Evolutionary conservation across 2,888 invertebrate species (phyloP).

Genomic region (Heliconius sara): DNA sequence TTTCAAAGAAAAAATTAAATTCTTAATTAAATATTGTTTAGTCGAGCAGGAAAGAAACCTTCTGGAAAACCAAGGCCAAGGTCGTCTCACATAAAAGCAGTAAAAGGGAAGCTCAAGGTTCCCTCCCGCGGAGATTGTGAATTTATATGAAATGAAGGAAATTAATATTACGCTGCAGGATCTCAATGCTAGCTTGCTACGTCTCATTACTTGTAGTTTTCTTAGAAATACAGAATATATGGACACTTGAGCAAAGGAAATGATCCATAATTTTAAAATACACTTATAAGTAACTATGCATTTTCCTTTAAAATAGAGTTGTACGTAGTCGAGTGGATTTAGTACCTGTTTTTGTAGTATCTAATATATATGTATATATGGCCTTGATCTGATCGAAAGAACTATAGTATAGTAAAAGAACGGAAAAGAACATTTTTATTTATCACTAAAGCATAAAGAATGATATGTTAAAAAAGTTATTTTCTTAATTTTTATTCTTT

Average conservation of each 20-base stretch:
- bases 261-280: slow-evolving; percentile 13
- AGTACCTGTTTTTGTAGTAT: background rate
- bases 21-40: background rate
- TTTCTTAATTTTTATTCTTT: too few species aligned
- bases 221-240: slow-evolving; percentile 5
- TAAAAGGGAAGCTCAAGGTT: slow-evolving; percentile 68
- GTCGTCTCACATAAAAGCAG: slow-evolving; percentile 63
- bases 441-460: too few species aligned
- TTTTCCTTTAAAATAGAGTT: background rate
- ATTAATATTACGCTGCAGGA: slow-evolving; percentile 37
- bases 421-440: too few species aligned
- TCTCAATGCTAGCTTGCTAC: slow-evolving; percentile 24
- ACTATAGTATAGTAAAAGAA: background rate
- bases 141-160: slow-evolving; percentile 53
- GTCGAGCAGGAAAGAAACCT: slow-evolving; percentile 50
- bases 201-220: slow-evolving; percentile 16
- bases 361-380: background rate
- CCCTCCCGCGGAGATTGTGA: slow-evolving; percentile 54
- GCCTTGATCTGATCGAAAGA: background rate
- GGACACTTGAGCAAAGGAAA: background rate
- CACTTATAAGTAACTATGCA: background rate
- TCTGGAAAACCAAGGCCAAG: slow-evolving; percentile 61
- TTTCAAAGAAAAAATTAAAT: background rate
- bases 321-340: background rate
- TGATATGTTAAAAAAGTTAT: too few species aligned